Base-by-base conservation (phyloP, 1,140 invertebrate species). In the Leptopilina boulardi region DNA sequence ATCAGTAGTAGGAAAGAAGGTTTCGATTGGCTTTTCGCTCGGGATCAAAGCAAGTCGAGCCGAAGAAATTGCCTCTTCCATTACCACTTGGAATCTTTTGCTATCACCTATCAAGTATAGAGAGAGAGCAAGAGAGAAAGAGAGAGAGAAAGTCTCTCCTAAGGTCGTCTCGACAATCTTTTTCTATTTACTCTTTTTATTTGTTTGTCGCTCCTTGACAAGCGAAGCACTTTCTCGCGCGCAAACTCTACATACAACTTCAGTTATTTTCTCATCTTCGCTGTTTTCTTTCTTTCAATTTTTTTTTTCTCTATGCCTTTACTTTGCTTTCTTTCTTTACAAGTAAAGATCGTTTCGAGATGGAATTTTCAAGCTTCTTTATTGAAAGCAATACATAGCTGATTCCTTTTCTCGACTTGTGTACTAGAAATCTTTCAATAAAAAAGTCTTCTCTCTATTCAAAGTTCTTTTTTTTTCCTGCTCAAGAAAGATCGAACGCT, bases 311-410 rank as follows among this genome's bases (percentile, higher is more conserved):
- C 6, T 34, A 3, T 34, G 6, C 30, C 6, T 34, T 34, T 34
- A 34, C 30, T 34, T 34, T 34, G 30, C 30, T 34, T 21, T 15
- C 56, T 66, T 66, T 66, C 19, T 66, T 21, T 66, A 13, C 21
- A 66, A 66, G 23, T 26, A 66, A 66, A 66, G 56, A 26, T 66
- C 56, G 56, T 26, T 66, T 26, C 21, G 56, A 66, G 56, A 66
- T 66, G 56, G 56, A 66, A 66, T 66, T 66, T 66, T 66, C 56
- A 30, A 66, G 56, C 21, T 66, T 66, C 56, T 66, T 66, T 66
- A 66, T 66, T 66, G 56, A 66, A 66, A 66, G 56, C 56, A 66
- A 66, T 66, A 66, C 56, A 66, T 66, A 66, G 56, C 56, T 66
- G 56, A 54, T 18, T 54, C 47, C 47, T 54, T 54, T 54, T 54